Percentiles rank a stretch among this genome's conserved stretches.
phyloP scores from a whole-genome alignment of 2,888 invertebrate genomes.

The Megalurothrips usitatus region DNA sequence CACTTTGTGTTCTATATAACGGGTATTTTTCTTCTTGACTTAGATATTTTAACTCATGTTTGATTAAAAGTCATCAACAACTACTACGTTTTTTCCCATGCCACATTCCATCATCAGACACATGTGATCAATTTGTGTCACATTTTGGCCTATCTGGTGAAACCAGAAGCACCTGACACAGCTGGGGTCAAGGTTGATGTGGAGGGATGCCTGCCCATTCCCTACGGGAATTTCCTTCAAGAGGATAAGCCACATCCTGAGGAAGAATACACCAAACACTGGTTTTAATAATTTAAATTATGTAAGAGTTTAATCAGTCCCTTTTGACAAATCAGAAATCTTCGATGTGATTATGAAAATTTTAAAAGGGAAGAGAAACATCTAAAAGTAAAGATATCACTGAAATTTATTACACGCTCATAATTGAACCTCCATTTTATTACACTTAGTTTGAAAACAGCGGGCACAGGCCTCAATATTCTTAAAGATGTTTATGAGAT shows the following conservation, averaged over 20 bases:
- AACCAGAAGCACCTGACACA: too few relatives aligned
- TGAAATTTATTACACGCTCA: conserved; percentile 2
- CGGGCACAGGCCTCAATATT: background rate
- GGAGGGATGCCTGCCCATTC: too few relatives aligned
- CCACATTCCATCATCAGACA: too few relatives aligned
- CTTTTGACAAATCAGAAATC: background rate
- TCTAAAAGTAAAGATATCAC: background rate
- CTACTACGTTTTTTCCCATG: too few relatives aligned
- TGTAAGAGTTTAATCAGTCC: background rate
- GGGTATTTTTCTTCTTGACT: background rate
- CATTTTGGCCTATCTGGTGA: too few relatives aligned
- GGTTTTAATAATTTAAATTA: background rate
- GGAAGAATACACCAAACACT: too few relatives aligned
- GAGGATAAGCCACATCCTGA: too few relatives aligned
- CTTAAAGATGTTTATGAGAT: background rate
- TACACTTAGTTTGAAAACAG: background rate
- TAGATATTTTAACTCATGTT: too few relatives aligned
- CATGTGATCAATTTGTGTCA: too few relatives aligned
- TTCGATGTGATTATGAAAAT: background rate
- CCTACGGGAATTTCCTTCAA: too few relatives aligned
- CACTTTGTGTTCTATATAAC: background rate
- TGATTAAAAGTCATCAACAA: too few relatives aligned
- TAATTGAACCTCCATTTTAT: background rate
- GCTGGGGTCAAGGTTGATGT: too few relatives aligned
- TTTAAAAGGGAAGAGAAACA: background rate